Evolutionary conservation across 2,113 vertebrate genomes (phyloP).

Genomic region (Perca schrenkii): DNA sequence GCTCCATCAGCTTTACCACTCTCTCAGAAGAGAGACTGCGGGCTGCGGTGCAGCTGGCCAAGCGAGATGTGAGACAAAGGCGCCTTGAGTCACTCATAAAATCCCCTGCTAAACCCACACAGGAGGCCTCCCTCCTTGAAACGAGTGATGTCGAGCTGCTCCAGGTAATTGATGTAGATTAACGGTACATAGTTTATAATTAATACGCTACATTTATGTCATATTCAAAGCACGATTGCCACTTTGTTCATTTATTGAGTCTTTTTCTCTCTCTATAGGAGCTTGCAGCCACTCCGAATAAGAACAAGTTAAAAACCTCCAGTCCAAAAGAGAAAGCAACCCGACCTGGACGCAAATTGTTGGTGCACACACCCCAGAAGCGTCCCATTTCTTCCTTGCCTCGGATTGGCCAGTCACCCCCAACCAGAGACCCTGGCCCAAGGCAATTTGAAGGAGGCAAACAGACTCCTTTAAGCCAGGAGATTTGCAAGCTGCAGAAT

Average conservation of each 20-base stretch:
- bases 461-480: constrained; percentile 55
- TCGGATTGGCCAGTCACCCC: constrained; percentile 67
- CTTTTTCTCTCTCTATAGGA: constrained; percentile 41
- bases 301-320: constrained; percentile 47
- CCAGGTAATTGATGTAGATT: constrained; percentile 45
- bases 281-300: constrained; percentile 37
- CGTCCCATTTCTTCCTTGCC: constrained; percentile 26
- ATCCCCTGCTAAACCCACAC: constrained; percentile 29
- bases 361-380: constrained; percentile 69
- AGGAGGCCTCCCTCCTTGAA: constrained; percentile 27
- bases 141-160: constrained; percentile 57
- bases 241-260: neutral
- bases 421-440: constrained; percentile 75
- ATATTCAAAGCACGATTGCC: neutral
- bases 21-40: constrained; percentile 92
- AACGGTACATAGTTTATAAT: neutral
- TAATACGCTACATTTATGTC: neutral
- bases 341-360: constrained; percentile 70
- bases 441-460: constrained; percentile 44
- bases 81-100: constrained; percentile 73
- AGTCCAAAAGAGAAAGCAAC: constrained; percentile 64
- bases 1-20: constrained; percentile 86
- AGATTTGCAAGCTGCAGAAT: constrained; percentile 65
- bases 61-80: constrained; percentile 88
- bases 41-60: constrained; percentile 89